Evolutionary conservation across 2,797 vertebrate species (phyloP), one percentile per base, ranked within the genome.

Genomic region (Takifugu ocellatus): DNA sequence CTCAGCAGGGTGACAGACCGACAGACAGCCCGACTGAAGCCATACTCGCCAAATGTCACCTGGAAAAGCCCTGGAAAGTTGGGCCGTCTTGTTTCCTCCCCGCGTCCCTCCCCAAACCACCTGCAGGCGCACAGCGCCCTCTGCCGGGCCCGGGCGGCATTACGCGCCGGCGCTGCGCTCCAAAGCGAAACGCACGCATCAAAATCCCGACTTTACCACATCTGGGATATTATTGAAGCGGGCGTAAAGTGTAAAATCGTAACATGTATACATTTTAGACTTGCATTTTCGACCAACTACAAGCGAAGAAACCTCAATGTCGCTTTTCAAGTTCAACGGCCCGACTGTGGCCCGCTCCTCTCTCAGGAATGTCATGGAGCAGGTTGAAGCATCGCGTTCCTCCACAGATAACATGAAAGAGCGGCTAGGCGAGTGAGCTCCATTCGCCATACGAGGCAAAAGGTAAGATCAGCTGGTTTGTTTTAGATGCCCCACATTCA

Each of bases 341-440:
- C 6, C 2, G 33, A 33, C 7, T 33, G 33, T 11, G 33, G 33
- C 33, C 52, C 76, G 53, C 79, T 78, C 84, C 80, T 82, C 33
- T 5, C 21, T 61, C 44, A 68, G 84, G 82, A 89, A 88, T 88
- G 88, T 39, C 45, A 77, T 25, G 33, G 27, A 58, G 68, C 85
- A 57, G 75, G 85, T 83, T 83, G 42, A 51, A 46, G 11, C 54
- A 55, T 54, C 27, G 2, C 15, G 36, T 47, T 57, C 21, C 55
- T 0, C 2, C 36, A 2, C n/a, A n/a, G n/a, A n/a, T 39, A 2
- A 72, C 17, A 5, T 21, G 27, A 51, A 60, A 59, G 16, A 43
- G 12, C 8, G 4, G 3, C 8, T 3, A 12, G 6, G 42, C 4
- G 6, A 43, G 42, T 16, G 42, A 10, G 6, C 11, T 4, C 8